A percentile compares a stretch with the other conserved stretches of the same genome.
Conservation (phyloP, 2,888 invertebrate species). For the Dicyrtoma fusca region DNA sequence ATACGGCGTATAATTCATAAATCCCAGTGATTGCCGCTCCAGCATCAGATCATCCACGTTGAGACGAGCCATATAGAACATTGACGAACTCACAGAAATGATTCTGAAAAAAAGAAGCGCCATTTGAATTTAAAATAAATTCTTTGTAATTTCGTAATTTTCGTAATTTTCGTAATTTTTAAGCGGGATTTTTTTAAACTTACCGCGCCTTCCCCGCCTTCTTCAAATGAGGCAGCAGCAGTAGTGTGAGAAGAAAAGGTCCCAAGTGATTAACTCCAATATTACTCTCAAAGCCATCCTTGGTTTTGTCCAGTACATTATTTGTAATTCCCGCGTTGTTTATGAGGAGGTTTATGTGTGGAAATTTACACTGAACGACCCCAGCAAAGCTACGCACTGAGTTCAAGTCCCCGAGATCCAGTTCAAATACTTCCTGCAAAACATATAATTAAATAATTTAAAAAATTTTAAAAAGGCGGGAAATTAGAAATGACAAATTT, state of each 20-base stretch:
- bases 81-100: conserved; percentile 57
- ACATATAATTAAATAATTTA: background rate
- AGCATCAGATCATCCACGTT: conserved; percentile 53
- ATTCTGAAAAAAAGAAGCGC: conserved; percentile 45
- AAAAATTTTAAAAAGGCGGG: background rate
- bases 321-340: conserved; percentile 77
- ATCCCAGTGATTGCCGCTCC: conserved; percentile 37
- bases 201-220: background rate
- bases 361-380: conserved; percentile 68
- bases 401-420: conserved; percentile 70
- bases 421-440: conserved; percentile 60
- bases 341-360: conserved; percentile 73
- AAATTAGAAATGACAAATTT: background rate
- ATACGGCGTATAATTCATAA: conserved; percentile 54
- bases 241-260: conserved; percentile 32
- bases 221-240: conserved; percentile 31
- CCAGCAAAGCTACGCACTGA: conserved; percentile 75
- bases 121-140: background rate
- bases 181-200: background rate
- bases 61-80: conserved; percentile 56
- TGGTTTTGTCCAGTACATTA: conserved; percentile 63
- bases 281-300: conserved; percentile 78
- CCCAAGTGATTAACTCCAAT: conserved; percentile 64
- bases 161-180: background rate
- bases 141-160: no score